Evolutionary conservation across 2,113 vertebrate genomes (phyloP), one percentile per base, ranked within the genome.

Genomic region (Hydrolagus affinis): DNA sequence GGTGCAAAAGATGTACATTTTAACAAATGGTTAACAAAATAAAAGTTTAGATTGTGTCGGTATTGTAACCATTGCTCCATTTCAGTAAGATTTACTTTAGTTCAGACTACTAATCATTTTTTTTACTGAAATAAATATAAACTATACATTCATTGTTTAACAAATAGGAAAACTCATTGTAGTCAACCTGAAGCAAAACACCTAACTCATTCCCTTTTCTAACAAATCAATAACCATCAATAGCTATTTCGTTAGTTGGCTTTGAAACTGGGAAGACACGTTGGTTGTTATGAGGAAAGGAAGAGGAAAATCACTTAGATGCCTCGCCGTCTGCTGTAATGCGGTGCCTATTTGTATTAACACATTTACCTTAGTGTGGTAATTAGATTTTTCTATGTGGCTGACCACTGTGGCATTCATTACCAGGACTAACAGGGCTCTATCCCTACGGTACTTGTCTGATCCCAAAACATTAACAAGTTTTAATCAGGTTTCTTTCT

Each of bases 81-180:
- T 15, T 66, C 28, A 21, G 78, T 8, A 32, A 66, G 66, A 64
- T 30, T 83, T 83, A 62, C 66, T 83, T 83, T 62, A 32, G 32
- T 30, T 19, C 8, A 83, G n/a, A 83, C 15, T 10, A 68, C 32
- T 28, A 83, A 83, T 83, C 25, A 25, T 83, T 83, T 66, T 83
- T 66, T 9, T 83, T 83, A 62, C 28, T 83, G 78, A 32, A 64
- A 25, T 30, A 23, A 66, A 66, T 25, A 32, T 17, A 83, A 83
- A 6, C 66, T 66, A 66, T 9, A 32, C 17, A 21, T 83, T 83
- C 7, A 62, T 8, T 25, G 28, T 83, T 66, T n/a, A 74, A 28
- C 60, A 12, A 83, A 30, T 66, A 66, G 77, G 59, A 64, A 32
- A 80, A 28, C 12, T 19, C 25, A 83, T 83, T 10, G 23, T n/a